Percentiles rank a stretch among this genome's conserved stretches.
phyloP scores from a whole-genome alignment of 1,140 invertebrate species.

The Branchinecta lindahli region DNA sequence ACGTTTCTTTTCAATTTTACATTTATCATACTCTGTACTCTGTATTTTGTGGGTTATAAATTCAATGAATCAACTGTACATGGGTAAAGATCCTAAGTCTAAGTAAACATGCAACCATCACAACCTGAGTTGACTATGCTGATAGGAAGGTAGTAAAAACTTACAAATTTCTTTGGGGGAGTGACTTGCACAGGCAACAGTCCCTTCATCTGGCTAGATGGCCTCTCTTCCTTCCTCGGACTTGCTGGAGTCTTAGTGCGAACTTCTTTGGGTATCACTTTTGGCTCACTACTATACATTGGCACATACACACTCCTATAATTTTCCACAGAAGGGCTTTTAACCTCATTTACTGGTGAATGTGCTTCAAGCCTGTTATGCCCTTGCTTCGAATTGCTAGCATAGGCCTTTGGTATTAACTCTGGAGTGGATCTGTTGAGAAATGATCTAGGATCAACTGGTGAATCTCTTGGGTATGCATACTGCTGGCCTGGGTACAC shows the following conservation, averaged over 20 bases:
- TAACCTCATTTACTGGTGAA: background rate
- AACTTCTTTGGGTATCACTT: background rate
- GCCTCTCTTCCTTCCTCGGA: background rate
- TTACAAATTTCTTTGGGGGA: background rate
- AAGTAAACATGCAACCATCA: too few species aligned
- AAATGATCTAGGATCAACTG: background rate
- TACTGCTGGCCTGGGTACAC: background rate
- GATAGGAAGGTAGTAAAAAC: background rate
- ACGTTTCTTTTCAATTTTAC: too few species aligned
- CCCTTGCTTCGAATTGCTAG: background rate
- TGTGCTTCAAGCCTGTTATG: background rate
- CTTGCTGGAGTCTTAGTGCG: background rate
- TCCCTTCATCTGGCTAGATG: background rate
- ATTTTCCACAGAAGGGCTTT: background rate
- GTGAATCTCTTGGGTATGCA: background rate
- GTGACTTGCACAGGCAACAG: constrained; percentile 1
- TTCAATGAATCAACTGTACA: too few species aligned
- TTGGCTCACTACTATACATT: background rate
- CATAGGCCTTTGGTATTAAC: background rate
- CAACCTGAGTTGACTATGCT: too few species aligned
- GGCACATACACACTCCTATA: background rate
- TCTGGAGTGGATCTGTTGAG: background rate
- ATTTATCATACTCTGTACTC: too few species aligned
- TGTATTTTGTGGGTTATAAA: too few species aligned
- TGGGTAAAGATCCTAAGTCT: too few species aligned